phyloP scores from a whole-genome alignment of 2,797 vertebrate genomes.

The Leptodactylus fallax region DNA sequence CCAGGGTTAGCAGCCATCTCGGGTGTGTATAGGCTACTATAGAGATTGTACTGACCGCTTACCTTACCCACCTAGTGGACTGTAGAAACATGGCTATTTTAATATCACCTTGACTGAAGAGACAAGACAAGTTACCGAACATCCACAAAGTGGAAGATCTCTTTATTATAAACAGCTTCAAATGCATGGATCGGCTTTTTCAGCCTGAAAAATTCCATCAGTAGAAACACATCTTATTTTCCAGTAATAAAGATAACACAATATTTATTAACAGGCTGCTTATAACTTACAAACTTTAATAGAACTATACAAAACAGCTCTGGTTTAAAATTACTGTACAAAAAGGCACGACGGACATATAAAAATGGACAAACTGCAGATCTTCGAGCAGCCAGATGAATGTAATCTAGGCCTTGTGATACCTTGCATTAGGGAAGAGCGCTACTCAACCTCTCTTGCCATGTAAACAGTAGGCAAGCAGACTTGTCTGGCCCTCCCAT shows the following conservation, averaged over 20 bases:
- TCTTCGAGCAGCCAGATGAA: slow-evolving; percentile 66
- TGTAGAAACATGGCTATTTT: not conserved
- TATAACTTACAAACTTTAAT: slow-evolving; percentile 64
- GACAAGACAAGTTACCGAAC: not conserved
- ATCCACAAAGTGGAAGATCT: slow-evolving; percentile 52
- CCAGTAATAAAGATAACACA: slow-evolving; percentile 53
- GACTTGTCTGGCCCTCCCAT: not conserved
- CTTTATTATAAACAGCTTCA: slow-evolving; percentile 62
- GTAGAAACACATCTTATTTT: slow-evolving; percentile 39
- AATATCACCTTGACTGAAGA: not conserved
- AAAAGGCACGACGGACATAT: slow-evolving; percentile 61
- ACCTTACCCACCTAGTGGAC: not conserved
- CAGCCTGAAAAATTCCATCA: not conserved
- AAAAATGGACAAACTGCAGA: slow-evolving; percentile 64
- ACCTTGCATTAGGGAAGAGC: slow-evolving; percentile 23
- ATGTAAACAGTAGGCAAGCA: not conserved
- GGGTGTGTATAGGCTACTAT: not conserved
- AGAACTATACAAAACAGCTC: slow-evolving; percentile 64
- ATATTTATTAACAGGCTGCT: slow-evolving; percentile 55
- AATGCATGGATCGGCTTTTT: slow-evolving; percentile 27
- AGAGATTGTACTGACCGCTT: not conserved
- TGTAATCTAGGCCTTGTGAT: slow-evolving; percentile 64
- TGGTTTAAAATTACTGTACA: slow-evolving; percentile 63
- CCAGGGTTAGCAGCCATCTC: not conserved
- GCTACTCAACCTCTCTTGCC: not conserved